phyloP scores from a whole-genome alignment of 2,113 vertebrate species.

The Agapornis roseicollis region DNA sequence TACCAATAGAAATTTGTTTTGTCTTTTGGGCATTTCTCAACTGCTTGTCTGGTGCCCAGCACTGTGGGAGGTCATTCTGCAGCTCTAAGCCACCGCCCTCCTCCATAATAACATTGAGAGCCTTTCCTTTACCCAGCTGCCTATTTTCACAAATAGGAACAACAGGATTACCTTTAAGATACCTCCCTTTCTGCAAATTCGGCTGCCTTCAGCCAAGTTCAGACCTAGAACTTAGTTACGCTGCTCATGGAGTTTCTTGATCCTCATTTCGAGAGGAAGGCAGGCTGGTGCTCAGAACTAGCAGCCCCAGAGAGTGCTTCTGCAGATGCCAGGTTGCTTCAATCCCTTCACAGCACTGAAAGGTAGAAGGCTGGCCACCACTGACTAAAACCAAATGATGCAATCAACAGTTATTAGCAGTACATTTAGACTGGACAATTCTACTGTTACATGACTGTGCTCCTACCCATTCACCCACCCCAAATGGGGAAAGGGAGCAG shows the following conservation, averaged over 20 bases:
- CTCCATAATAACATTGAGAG: background rate
- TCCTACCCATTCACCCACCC: background rate
- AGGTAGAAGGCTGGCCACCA: background rate
- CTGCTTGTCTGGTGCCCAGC: background rate
- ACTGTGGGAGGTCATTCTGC: background rate
- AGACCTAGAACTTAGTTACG: background rate
- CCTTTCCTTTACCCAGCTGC: background rate
- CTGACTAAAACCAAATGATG: background rate
- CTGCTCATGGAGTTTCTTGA: rapidly evolving
- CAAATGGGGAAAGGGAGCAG: background rate
- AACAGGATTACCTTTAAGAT: background rate
- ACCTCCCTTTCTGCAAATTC: background rate
- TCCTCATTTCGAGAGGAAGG: rapidly evolving
- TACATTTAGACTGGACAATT: background rate
- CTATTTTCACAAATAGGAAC: background rate
- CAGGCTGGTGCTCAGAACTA: background rate
- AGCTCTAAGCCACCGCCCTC: background rate
- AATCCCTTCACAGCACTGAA: background rate
- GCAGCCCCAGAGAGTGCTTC: background rate
- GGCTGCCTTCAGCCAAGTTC: background rate
- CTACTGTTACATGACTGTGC: background rate
- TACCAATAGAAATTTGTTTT: background rate
- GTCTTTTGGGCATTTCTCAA: background rate
- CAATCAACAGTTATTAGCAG: background rate
- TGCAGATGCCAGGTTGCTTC: background rate